Evolutionary conservation across 2,888 invertebrate genomes (phyloP).

Genomic region (Chrysolina oricalcia): DNA sequence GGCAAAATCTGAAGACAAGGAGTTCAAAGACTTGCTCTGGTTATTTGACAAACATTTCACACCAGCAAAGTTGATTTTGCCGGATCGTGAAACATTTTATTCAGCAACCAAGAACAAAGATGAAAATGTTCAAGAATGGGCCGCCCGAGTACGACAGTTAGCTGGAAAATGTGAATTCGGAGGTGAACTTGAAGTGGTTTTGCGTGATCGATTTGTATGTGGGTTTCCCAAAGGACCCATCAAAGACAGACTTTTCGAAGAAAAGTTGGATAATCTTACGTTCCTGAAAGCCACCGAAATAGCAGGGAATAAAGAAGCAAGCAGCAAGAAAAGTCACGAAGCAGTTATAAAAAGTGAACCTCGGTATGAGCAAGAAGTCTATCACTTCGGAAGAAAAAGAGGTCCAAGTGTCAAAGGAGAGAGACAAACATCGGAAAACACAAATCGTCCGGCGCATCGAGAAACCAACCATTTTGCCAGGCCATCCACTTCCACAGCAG

Average conservation of each 20-base stretch:
- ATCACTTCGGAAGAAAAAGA: too few relatives aligned
- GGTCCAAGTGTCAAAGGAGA: too few relatives aligned
- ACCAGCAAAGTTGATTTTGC: conserved; percentile 34
- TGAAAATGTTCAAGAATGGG: conserved; percentile 37
- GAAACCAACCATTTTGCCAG: too few relatives aligned
- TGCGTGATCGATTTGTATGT: conserved; percentile 34
- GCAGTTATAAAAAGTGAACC: conserved; percentile 6
- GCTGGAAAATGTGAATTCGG: conserved; percentile 36
- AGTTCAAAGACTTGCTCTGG: too few relatives aligned
- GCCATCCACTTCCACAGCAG: too few relatives aligned
- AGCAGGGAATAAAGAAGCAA: conserved; percentile 23
- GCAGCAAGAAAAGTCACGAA: conserved; percentile 7
- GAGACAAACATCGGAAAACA: too few relatives aligned
- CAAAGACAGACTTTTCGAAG: conserved; percentile 27
- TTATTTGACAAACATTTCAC: conserved; percentile 28
- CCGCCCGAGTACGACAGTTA: conserved; percentile 28
- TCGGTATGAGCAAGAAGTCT: too few relatives aligned
- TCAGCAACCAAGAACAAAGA: conserved; percentile 43
- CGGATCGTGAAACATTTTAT: conserved; percentile 35
- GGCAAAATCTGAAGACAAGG: too few relatives aligned
- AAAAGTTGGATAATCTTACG: conserved; percentile 27
- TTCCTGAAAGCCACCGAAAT: conserved; percentile 28
- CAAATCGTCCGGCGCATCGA: too few relatives aligned
- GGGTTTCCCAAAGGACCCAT: conserved; percentile 32
- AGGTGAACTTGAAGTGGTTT: conserved; percentile 10